Evolutionary conservation across 2,888 invertebrate genomes (phyloP).

Genomic region (Ommatoiulus sabulosus): DNA sequence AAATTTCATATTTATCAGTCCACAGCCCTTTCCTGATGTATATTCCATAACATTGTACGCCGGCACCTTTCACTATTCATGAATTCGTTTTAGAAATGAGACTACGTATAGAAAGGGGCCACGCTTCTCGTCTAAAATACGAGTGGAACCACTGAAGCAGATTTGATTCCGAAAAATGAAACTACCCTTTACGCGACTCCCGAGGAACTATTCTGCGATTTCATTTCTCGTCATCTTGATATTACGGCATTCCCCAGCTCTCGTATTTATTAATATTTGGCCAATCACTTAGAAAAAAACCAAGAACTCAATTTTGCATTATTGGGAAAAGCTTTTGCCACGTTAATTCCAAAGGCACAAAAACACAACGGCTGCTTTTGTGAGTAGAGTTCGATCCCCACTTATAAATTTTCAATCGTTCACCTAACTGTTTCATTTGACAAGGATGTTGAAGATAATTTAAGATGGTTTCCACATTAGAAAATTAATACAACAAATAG

Average conservation of each 20-base stretch:
- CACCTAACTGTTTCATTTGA: neutral
- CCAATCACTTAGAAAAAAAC: neutral
- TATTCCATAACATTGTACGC: neutral
- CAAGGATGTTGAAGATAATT: no score
- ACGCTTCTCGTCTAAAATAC: neutral
- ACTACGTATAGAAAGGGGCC: neutral
- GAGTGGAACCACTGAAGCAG: slow-evolving; percentile 37
- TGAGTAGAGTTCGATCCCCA: no score
- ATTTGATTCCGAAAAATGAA: slow-evolving; percentile 9
- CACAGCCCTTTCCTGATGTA: neutral
- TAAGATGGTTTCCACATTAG: no score
- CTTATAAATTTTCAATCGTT: neutral
- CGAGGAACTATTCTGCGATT: neutral
- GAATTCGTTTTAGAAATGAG: slow-evolving; percentile 25
- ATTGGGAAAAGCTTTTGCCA: neutral
- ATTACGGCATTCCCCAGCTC: neutral
- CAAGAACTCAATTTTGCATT: neutral
- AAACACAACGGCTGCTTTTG: neutral
- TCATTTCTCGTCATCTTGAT: slow-evolving; percentile 21
- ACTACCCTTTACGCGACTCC: neutral
- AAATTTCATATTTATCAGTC: slow-evolving; percentile 31
- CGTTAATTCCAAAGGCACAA: neutral
- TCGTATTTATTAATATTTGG: neutral
- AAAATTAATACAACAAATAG: no score
- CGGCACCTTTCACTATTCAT: slow-evolving; percentile 11